These are phyloP conservation scores for Lasioglossum calceatum DNA, from an alignment of 2,888 invertebrate species.

Conservation along the genomic window DNA sequence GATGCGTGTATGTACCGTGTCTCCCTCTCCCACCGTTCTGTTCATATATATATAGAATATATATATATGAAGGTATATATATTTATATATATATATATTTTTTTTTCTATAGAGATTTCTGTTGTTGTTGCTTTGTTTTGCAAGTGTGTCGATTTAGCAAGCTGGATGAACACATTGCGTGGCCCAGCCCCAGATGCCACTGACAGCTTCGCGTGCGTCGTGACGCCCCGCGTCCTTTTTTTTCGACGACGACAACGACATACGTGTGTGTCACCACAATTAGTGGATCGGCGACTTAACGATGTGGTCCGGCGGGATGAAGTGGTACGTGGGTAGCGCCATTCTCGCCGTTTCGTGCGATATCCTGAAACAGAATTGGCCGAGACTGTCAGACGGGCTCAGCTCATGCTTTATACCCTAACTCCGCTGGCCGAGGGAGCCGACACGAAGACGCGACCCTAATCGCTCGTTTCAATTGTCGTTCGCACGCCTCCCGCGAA, in stretches of 20 bases:
- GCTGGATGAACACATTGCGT: slow-evolving; percentile 79
- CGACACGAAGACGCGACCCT: neutral
- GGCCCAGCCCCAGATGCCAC: slow-evolving; percentile 78
- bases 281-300: slow-evolving; percentile 97
- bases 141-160: slow-evolving; percentile 74
- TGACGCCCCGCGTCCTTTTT: slow-evolving; percentile 79
- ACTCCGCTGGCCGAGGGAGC: slow-evolving; percentile 28
- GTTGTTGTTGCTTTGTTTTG: slow-evolving; percentile 28
- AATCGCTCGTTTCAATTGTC: slow-evolving; percentile 18
- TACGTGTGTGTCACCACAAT: slow-evolving; percentile 71
- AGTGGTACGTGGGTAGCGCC: slow-evolving; percentile 96
- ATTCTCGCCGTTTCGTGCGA: slow-evolving; percentile 97
- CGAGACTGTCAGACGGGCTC: slow-evolving; percentile 45
- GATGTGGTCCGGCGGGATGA: slow-evolving; percentile 96
- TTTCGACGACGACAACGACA: slow-evolving; percentile 75
- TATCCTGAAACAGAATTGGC: slow-evolving; percentile 90
- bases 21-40: slow-evolving; percentile 26
- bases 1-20: slow-evolving; percentile 30
- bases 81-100: neutral
- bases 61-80: slow-evolving; percentile 7
- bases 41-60: neutral
- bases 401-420: slow-evolving; percentile 5
- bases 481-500: neutral
- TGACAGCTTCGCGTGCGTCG: slow-evolving; percentile 82
- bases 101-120: slow-evolving; percentile 9